Evolutionary conservation across 1,140 invertebrate genomes (phyloP), one percentile per base, ranked within the genome.

Genomic region (Teleopsis dalmanni): DNA sequence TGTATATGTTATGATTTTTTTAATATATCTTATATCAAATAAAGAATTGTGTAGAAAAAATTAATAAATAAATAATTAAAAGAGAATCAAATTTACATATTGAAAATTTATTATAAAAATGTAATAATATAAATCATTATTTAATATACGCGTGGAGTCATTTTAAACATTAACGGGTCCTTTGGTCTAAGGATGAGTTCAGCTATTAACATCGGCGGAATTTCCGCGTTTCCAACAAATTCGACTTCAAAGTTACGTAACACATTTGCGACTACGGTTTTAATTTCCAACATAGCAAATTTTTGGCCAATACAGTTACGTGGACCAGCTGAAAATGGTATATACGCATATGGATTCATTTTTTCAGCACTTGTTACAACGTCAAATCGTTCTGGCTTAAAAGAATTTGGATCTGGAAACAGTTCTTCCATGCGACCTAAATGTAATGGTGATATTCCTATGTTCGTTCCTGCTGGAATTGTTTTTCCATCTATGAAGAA

Each of bases 221-320:
- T 49, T 1, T 62, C 45, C 1, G 74, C 52, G 42, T 73, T 60
- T 7, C 59, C 51, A 0, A 64, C 53, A 16, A 76, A 65, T 26
- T 69, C 65, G 0, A 78, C 55, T 54, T 73, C 61, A 56, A 81
- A 93, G 54, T 80, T 72, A 4, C 79, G 75, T 16, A 92, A 61
- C 1, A 91, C 68, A 46, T 75, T 76, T 0, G 82, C 76, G 18
- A 88, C 56, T 0, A 84, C 71, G 1, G 78, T 75, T 66, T 91
- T 91, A 52, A 84, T 72, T 72, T 91, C 87, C 59, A 88, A 62
- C 68, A 86, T 72, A 1, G 88, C 89, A 71, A 90, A 92, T 60
- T 81, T 85, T 70, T 88, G 85, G 50, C 85, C 85, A 75, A 65
- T 83, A 57, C 83, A 86, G 56, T 84, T 83, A 52, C 77, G 73